Percentiles rank a stretch among this genome's conserved stretches.
These are phyloP conservation scores for Camelus dromedarius DNA, from an alignment of 2,113 vertebrate genomes.

Conservation along the genomic window DNA sequence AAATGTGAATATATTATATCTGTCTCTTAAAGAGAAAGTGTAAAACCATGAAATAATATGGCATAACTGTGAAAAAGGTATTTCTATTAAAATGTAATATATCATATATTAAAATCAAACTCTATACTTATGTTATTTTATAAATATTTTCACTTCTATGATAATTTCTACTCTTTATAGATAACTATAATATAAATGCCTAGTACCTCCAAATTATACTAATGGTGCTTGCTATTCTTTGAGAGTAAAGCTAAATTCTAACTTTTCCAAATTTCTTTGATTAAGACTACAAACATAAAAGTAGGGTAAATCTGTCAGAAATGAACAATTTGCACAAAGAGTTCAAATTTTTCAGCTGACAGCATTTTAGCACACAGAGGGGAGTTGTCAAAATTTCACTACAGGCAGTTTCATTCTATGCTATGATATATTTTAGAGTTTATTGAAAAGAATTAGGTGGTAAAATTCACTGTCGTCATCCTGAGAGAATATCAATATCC, in stretches of 20 bases:
- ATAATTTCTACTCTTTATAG: not conserved
- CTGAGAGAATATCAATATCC: not conserved
- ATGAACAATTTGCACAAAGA: conserved; percentile 80
- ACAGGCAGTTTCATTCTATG: conserved; percentile 79
- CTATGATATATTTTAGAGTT: conserved; percentile 74
- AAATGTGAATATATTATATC: not conserved
- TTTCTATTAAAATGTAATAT: not conserved
- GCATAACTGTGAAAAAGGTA: not conserved
- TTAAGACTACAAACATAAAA: conserved; percentile 80
- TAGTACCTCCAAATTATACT: not conserved
- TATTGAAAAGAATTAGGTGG: conserved; percentile 65
- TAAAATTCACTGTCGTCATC: conserved; percentile 64
- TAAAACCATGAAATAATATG: not conserved
- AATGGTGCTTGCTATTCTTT: conserved; percentile 13
- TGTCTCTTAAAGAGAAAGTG: not conserved
- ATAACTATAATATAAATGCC: conserved; percentile 33
- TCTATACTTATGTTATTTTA: not conserved
- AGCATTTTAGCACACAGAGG: conserved; percentile 84
- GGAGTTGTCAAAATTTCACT: conserved; percentile 86
- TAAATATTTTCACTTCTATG: conserved; percentile 56
- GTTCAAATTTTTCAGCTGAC: conserved; percentile 80
- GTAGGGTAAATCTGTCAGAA: conserved; percentile 81
- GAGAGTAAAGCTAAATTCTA: conserved; percentile 39
- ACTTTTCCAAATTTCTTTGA: conserved; percentile 78
- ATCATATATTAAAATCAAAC: not conserved